A percentile compares a stretch with the other conserved stretches of the same genome.
Evolutionary conservation across 2,797 vertebrate species (phyloP).

Genomic region (Myotis findleyi): DNA sequence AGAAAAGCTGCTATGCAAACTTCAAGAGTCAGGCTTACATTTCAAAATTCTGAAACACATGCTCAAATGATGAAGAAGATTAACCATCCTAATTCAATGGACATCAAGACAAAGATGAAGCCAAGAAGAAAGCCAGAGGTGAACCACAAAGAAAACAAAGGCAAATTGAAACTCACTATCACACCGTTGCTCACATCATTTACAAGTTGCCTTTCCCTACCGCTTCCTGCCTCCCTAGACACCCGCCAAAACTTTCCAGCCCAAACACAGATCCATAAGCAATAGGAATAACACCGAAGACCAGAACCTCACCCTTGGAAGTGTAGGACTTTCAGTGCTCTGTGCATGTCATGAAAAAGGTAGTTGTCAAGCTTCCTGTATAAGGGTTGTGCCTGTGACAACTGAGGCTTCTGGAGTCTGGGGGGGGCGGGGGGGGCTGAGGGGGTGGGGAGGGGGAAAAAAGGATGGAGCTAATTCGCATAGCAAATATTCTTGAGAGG

Average conservation of each 20-base stretch:
- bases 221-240: background rate
- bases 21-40: slow-evolving; percentile 41
- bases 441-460: background rate
- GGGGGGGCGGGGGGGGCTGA: too few relatives aligned
- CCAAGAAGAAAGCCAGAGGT: background rate
- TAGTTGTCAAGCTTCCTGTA: background rate
- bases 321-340: background rate
- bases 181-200: background rate
- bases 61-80: slow-evolving; percentile 25
- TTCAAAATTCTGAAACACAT: slow-evolving; percentile 64
- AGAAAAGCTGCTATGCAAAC: slow-evolving; percentile 63
- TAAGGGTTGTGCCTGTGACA: background rate
- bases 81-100: slow-evolving; percentile 20
- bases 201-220: background rate
- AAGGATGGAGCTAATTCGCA: background rate
- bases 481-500: background rate
- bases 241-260: background rate
- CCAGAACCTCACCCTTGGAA: background rate
- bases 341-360: background rate
- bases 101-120: slow-evolving; percentile 17
- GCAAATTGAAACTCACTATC: background rate
- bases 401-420: background rate
- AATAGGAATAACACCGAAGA: background rate
- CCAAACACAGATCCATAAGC: background rate
- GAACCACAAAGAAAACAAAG: background rate